Percentiles rank a stretch among this genome's conserved stretches.
Evolutionary conservation across 2,888 invertebrate genomes (phyloP).

Genomic region (Nebria brevicollis): DNA sequence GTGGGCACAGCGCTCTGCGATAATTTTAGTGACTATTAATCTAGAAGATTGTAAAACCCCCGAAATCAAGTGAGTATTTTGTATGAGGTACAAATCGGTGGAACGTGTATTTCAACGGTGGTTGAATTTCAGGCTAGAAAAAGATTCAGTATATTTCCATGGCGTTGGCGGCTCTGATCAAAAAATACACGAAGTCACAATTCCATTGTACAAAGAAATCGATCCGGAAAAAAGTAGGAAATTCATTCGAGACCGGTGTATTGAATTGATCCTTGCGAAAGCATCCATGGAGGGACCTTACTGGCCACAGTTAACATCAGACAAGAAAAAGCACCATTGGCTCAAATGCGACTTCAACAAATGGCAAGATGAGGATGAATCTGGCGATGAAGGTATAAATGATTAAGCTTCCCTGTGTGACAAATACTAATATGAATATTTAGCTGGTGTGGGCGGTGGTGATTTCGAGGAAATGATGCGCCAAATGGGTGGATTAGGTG

Average conservation of each 20-base stretch:
- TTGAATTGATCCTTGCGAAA: constrained; percentile 79
- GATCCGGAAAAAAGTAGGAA: constrained; percentile 80
- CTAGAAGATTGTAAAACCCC: constrained; percentile 90
- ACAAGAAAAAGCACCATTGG: constrained; percentile 91
- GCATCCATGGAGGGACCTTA: constrained; percentile 75
- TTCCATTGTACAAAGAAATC: constrained; percentile 85
- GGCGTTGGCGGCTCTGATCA: constrained; percentile 86
- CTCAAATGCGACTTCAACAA: constrained; percentile 97
- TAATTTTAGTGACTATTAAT: constrained; percentile 88
- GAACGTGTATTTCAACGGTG: constrained; percentile 50
- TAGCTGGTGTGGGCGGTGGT: constrained; percentile 63
- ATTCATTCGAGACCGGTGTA: constrained; percentile 77
- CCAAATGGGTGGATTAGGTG: constrained; percentile 74
- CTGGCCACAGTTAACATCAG: constrained; percentile 90
- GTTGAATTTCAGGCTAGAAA: constrained; percentile 68
- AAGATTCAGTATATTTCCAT: constrained; percentile 81
- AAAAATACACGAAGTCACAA: constrained; percentile 86
- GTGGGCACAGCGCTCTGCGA: constrained; percentile 92
- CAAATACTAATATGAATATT: not conserved
- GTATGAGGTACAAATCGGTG: constrained; percentile 52
- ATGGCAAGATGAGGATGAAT: constrained; percentile 97
- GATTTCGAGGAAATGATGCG: constrained; percentile 79
- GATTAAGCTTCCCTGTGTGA: no score
- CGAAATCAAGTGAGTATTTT: constrained; percentile 72
- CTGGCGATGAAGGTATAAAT: constrained; percentile 75